These are phyloP conservation scores for Rhipidura dahli DNA, from an alignment of 2,113 vertebrate species.

Conservation along the genomic window DNA sequence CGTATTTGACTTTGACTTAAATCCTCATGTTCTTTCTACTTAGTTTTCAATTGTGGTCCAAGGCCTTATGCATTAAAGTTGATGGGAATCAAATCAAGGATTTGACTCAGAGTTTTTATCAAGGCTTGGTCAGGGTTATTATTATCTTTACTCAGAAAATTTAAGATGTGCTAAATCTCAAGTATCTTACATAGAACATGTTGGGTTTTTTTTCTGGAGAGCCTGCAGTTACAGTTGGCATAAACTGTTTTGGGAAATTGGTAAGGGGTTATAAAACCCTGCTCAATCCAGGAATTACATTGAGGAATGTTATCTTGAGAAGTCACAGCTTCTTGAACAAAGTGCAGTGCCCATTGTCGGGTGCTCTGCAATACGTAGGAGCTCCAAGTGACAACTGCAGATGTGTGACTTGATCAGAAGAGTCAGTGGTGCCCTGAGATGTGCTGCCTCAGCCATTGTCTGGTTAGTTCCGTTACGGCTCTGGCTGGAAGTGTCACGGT, in stretches of 20 bases:
- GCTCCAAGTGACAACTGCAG: neutral
- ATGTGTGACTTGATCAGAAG: neutral
- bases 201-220: neutral
- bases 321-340: neutral
- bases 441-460: neutral
- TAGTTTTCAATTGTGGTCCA: neutral
- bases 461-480: neutral
- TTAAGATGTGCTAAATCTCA: neutral
- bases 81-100: neutral
- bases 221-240: neutral
- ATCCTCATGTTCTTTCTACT: neutral
- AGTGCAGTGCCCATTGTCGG: fast-evolving
- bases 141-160: neutral
- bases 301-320: neutral
- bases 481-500: neutral
- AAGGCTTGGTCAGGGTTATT: neutral
- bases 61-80: neutral
- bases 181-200: neutral
- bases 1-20: neutral
- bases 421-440: neutral
- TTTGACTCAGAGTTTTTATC: neutral
- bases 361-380: neutral
- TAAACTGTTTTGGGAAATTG: neutral
- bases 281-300: fast-evolving
- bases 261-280: neutral